Conservation (phyloP, 2,113 vertebrate species). For the Cheilinus undulatus region DNA sequence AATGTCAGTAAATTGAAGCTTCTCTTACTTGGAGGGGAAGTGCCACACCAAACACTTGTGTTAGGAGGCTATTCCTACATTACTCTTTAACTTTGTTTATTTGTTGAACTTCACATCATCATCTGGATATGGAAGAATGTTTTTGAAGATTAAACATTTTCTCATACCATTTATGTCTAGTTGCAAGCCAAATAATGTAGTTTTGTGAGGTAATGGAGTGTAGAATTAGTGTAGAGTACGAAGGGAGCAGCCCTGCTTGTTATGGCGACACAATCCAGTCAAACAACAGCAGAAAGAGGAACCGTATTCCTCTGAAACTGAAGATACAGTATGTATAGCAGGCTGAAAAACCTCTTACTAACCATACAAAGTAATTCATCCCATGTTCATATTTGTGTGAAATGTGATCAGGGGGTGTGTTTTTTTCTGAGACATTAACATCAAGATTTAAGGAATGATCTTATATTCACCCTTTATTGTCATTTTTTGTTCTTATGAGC, state of each 20-base stretch:
- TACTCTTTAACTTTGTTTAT: too few species aligned
- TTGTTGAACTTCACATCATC: too few species aligned
- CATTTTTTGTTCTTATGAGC: conserved; percentile 2
- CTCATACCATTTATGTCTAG: too few species aligned
- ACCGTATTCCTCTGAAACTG: conserved; percentile 28
- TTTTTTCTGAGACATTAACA: background rate
- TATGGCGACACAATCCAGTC: background rate
- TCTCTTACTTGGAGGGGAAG: too few species aligned
- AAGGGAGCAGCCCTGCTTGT: background rate
- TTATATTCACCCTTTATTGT: background rate
- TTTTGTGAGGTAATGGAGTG: background rate
- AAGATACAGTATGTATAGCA: background rate
- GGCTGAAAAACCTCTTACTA: background rate
- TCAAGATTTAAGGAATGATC: background rate
- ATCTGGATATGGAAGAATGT: too few species aligned
- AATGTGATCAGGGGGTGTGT: background rate
- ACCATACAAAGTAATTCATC: background rate
- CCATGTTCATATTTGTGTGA: too few species aligned
- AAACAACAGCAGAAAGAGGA: conserved; percentile 33
- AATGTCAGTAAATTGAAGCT: too few species aligned
- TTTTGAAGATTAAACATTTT: too few species aligned
- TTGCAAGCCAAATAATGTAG: too few species aligned
- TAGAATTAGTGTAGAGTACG: background rate
- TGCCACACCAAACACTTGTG: too few species aligned
- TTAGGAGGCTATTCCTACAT: too few species aligned